Evolutionary conservation across 2,888 invertebrate genomes (phyloP).

Genomic region (Junonia oenone): DNA sequence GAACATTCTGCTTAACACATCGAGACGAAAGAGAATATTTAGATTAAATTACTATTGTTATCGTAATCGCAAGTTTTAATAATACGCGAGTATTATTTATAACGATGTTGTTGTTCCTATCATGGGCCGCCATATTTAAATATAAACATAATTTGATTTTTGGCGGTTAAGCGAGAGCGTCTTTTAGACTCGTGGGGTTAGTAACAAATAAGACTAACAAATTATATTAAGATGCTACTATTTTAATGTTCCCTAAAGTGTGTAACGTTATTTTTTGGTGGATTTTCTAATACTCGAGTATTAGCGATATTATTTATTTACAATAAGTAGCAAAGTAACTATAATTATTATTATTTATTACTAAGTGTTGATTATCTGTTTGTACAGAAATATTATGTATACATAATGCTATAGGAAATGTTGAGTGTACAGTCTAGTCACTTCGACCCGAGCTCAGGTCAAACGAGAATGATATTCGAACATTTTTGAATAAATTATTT

Average conservation of each 20-base stretch:
- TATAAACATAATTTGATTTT: conserved; percentile 2
- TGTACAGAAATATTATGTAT: conserved; percentile 72
- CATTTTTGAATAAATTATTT: conserved; percentile 71
- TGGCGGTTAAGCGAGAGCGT: conserved; percentile 44
- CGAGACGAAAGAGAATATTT: background rate
- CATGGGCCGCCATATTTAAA: background rate
- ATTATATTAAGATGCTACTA: conserved; percentile 61
- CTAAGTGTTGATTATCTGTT: conserved; percentile 68
- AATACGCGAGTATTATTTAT: conserved; percentile 21
- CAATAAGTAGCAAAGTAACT: conserved; percentile 75
- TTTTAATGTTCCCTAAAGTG: conserved; percentile 63
- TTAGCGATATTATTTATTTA: conserved; percentile 73
- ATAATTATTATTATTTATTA: conserved; percentile 57
- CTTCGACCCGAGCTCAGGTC: conserved; percentile 72
- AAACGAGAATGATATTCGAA: conserved; percentile 61
- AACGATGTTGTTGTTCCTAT: conserved; percentile 9
- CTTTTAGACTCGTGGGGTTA: conserved; percentile 50
- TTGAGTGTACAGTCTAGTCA: conserved; percentile 79
- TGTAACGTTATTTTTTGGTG: conserved; percentile 73
- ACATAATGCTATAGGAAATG: conserved; percentile 62
- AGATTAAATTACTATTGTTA: background rate
- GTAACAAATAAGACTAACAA: conserved; percentile 71
- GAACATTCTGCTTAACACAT: background rate
- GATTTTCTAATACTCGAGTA: conserved; percentile 79
- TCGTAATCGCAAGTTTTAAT: conserved; percentile 12